These are phyloP conservation scores for Pyrgus malvae DNA, from an alignment of 2,888 invertebrate species.

Conservation along the genomic window DNA sequence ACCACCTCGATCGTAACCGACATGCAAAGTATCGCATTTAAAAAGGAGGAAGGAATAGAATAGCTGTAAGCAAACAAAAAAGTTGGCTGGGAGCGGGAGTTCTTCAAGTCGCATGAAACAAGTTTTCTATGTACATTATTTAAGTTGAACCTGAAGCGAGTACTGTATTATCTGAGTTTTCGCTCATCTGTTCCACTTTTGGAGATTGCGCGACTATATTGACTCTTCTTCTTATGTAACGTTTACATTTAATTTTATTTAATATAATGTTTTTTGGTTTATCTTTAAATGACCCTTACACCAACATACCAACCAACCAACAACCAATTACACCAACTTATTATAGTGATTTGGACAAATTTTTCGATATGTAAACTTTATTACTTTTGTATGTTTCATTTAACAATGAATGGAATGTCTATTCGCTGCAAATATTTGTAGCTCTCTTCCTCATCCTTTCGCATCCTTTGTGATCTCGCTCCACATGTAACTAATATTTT, in stretches of 20 bases:
- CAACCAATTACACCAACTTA: too few species aligned
- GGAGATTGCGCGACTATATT: background rate
- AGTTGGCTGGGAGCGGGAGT: constrained; percentile 58
- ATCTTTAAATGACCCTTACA: too few species aligned
- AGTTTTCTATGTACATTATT: constrained; percentile 73
- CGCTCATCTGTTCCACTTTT: background rate
- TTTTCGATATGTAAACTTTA: too few species aligned
- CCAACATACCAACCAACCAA: too few species aligned
- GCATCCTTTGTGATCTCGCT: too few species aligned
- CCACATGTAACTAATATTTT: too few species aligned
- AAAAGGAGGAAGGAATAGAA: constrained; percentile 63
- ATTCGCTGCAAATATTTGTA: too few species aligned
- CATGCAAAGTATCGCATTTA: constrained; percentile 68
- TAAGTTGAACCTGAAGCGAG: constrained; percentile 64
- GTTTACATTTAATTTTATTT: background rate
- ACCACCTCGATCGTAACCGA: constrained; percentile 59
- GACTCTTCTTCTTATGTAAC: background rate
- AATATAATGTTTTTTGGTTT: background rate
- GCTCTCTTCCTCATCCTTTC: too few species aligned
- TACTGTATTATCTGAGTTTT: constrained; percentile 47
- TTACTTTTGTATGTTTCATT: too few species aligned
- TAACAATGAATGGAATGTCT: too few species aligned
- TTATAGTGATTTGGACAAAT: too few species aligned
- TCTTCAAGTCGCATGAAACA: constrained; percentile 58
- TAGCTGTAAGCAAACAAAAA: constrained; percentile 65